A percentile compares a stretch with the other conserved stretches of the same genome.
These are phyloP conservation scores for Capreolus pygargus DNA, from an alignment of 2,113 vertebrate species.

Conservation along the genomic window DNA sequence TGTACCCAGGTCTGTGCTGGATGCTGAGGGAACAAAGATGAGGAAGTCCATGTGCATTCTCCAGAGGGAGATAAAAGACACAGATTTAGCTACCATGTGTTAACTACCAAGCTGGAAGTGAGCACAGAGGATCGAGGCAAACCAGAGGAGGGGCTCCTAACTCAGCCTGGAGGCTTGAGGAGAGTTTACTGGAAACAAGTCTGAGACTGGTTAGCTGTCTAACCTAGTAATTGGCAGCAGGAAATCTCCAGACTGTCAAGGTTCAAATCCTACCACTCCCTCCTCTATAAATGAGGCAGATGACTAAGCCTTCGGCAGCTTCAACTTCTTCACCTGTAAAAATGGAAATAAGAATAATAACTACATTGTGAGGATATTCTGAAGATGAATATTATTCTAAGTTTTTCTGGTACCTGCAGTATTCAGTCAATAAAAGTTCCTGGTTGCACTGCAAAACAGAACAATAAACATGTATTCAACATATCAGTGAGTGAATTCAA, in stretches of 20 bases:
- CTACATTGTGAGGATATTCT: background rate
- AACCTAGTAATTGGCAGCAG: background rate
- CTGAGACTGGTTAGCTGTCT: background rate
- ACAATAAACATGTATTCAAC: background rate
- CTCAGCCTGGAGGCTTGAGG: background rate
- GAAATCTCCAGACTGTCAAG: background rate
- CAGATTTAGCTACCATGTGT: background rate
- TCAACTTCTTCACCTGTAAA: background rate
- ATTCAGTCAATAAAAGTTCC: background rate
- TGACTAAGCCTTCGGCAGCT: background rate
- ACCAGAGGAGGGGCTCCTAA: background rate
- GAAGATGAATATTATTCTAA: background rate
- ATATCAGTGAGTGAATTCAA: background rate
- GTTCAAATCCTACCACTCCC: background rate
- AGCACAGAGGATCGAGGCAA: background rate
- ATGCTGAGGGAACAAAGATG: background rate
- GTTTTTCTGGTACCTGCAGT: background rate
- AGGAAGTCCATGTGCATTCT: background rate
- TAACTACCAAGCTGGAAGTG: background rate
- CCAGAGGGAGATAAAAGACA: background rate
- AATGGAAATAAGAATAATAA: background rate
- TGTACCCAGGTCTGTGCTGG: background rate
- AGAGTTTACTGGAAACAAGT: background rate
- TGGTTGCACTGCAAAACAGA: background rate
- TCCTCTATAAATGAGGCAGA: background rate